Evolutionary conservation across 1,140 invertebrate genomes (phyloP), one percentile per base, ranked within the genome.

Genomic region (Leptopilina boulardi): DNA sequence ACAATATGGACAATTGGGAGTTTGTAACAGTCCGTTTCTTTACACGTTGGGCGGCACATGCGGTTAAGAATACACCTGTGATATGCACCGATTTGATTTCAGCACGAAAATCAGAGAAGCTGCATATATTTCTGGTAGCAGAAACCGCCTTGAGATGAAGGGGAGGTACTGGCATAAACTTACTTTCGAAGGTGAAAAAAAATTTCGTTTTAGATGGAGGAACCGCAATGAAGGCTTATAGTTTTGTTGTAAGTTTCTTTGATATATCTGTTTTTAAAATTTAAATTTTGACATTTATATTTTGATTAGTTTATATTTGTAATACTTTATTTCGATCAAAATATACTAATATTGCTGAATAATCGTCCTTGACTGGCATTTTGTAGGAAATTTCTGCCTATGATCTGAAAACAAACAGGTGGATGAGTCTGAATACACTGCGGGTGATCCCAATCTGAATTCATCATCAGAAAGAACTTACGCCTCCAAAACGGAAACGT

Each of bases 141-240:
- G 82, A 76, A 88, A 91, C 76, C 91, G 92, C n/a, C 91, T 90
- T 71, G 95, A 96, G 86, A 95, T 95, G 0, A 87, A 91, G 75
- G 95, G 95, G 9, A 92, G 96, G 73, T 97, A 97, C 86, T 92
- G 96, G 26, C 96, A 98, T 87, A 97, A 98, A 92, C 91, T 97
- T 5, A 95, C 94, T 2, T 93, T 95, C 80, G 93, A 96, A 88
- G 94, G 93, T 11, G n/a, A 91, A 93, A 47, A 93, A 94, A 80
- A 93, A 98, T 56, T 97, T 94, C 87, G 92, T 98, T 13, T 89
- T 98, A 59, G 97, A 96, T 13, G 97, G 97, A 38, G 96, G 97
- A n/a, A 97, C 95, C 9, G 93, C 93, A 9, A 89, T 93, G 21
- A 92, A 92, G 76, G 93, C 94, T 2, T 97, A 94, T 89, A 93